phyloP scores from a whole-genome alignment of 2,888 invertebrate species.

The Acanthacorydalis orientalis region DNA sequence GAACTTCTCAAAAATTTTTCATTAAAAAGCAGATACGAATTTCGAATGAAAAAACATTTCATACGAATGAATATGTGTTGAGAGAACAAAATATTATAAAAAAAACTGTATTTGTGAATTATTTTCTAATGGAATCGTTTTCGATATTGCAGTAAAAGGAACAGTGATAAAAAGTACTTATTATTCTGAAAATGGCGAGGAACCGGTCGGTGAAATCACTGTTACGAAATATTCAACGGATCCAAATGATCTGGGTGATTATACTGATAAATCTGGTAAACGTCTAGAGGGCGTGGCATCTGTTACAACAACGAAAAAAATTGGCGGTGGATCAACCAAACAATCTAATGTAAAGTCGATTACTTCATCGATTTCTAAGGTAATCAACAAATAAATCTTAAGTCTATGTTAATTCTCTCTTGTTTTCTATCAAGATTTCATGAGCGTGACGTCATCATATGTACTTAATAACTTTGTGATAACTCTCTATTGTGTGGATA shows the following conservation, averaged over 20 bases:
- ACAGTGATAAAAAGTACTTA: slow-evolving; percentile 50
- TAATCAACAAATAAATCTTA: slow-evolving; percentile 1
- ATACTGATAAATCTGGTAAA: slow-evolving; percentile 12
- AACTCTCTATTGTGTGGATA: too few species aligned
- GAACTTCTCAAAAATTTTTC: too few species aligned
- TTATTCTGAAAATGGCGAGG: slow-evolving; percentile 50
- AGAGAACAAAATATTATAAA: too few species aligned
- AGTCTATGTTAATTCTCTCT: too few species aligned
- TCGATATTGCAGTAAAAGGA: slow-evolving; percentile 42
- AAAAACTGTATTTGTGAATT: too few species aligned
- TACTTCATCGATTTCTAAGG: slow-evolving; percentile 16
- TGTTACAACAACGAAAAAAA: slow-evolving; percentile 25
- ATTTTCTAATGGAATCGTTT: neutral
- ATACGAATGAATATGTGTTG: too few species aligned
- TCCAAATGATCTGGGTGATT: slow-evolving; percentile 33
- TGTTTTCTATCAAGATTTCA: too few species aligned
- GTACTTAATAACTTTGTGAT: too few species aligned
- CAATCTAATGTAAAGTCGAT: slow-evolving; percentile 9
- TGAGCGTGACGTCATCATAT: too few species aligned
- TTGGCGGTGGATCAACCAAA: slow-evolving; percentile 13
- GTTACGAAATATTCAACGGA: slow-evolving; percentile 53
- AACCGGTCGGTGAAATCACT: slow-evolving; percentile 49
- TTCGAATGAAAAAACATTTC: too few species aligned
- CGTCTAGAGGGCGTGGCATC: slow-evolving; percentile 18
- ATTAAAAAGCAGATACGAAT: too few species aligned